Evolutionary conservation across 2,797 vertebrate genomes (phyloP).

Genomic region (Hippoglossus hippoglossus): DNA sequence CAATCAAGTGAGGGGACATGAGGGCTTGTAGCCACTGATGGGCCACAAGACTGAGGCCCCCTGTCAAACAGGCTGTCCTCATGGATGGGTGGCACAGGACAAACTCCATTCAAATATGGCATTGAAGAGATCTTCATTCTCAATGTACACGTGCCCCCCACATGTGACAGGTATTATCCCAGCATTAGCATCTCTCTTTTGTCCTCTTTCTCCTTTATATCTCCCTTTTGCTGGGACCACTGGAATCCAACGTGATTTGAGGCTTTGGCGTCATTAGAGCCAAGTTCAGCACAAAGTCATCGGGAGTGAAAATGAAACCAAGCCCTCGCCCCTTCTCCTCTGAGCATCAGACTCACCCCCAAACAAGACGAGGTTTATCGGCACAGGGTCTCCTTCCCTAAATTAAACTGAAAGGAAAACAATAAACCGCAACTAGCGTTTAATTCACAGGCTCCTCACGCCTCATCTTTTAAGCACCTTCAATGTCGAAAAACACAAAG

Average conservation of each 20-base stretch:
- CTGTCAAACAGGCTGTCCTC: conserved; percentile 25
- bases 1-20: conserved; percentile 19
- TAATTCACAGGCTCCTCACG: conserved; percentile 26
- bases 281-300: conserved; percentile 58
- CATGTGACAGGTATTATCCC: conserved; percentile 48
- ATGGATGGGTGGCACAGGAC: conserved; percentile 64
- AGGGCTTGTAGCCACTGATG: conserved; percentile 3
- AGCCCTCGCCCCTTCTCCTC: background rate
- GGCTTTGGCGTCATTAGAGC: conserved; percentile 63
- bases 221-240: conserved; percentile 20
- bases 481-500: conserved; percentile 18
- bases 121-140: too few relatives aligned
- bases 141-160: background rate
- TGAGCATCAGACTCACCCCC: conserved; percentile 28
- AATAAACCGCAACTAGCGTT: conserved; percentile 31
- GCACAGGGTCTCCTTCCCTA: conserved; percentile 32
- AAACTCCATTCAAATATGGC: conserved; percentile 47
- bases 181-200: conserved; percentile 30
- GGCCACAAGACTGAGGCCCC: conserved; percentile 6
- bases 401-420: conserved; percentile 62
- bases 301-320: conserved; percentile 45
- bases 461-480: conserved; percentile 43
- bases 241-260: conserved; percentile 58
- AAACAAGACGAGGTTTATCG: conserved; percentile 19
- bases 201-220: conserved; percentile 27